phyloP scores from a whole-genome alignment of 1,140 invertebrate genomes.

The Oncopodura yosiiana region DNA sequence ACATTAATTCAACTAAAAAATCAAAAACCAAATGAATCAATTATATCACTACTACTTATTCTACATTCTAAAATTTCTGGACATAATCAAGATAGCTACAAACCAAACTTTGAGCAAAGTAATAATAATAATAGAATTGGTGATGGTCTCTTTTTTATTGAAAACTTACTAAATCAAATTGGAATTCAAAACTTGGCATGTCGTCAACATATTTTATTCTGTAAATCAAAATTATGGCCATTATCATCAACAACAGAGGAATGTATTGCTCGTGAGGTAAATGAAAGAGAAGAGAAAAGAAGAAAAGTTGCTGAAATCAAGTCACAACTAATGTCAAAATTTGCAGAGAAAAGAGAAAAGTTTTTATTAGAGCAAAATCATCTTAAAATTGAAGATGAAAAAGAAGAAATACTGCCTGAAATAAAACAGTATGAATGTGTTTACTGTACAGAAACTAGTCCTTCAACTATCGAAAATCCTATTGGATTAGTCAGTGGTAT shows the following conservation, averaged over 20 bases:
- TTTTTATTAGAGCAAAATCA: constrained; percentile 73
- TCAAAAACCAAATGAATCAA: not conserved
- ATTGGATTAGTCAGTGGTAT: constrained; percentile 81
- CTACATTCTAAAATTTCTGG: not conserved
- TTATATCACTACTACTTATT: not conserved
- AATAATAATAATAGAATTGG: constrained; percentile 51
- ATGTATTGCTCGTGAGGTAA: too few relatives aligned
- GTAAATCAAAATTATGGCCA: constrained; percentile 1
- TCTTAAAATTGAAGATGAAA: not conserved
- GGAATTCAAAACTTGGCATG: constrained; percentile 55
- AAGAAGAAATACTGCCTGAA: not conserved
- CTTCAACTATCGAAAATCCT: constrained; percentile 71
- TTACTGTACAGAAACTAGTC: constrained; percentile 81
- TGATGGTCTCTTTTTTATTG: constrained; percentile 77
- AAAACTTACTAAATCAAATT: constrained; percentile 62
- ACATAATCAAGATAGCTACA: not conserved
- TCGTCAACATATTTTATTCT: constrained; percentile 50
- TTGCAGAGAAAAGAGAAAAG: constrained; percentile 77
- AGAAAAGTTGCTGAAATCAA: constrained; percentile 76
- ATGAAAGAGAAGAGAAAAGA: constrained; percentile 67
- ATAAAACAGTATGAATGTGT: constrained; percentile 73
- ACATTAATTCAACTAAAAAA: not conserved
- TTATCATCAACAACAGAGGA: constrained; percentile 42
- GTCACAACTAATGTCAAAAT: constrained; percentile 81
- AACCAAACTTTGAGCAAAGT: not conserved